Evolutionary conservation across 2,797 vertebrate genomes (phyloP), one percentile per base, ranked within the genome.

Genomic region (Dendrocincla tyrannina): DNA sequence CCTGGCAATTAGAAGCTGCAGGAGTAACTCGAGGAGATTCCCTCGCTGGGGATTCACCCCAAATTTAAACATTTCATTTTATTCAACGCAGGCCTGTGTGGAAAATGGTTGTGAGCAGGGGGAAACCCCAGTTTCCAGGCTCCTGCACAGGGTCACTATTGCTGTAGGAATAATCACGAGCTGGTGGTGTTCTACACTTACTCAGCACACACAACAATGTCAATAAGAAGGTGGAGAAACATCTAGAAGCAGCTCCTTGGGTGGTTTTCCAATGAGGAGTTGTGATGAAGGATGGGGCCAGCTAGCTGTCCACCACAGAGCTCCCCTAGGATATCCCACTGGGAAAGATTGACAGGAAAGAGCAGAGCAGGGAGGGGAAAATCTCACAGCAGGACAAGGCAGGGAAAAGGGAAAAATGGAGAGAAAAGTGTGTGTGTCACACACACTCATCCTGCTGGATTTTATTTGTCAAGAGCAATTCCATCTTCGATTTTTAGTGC

Each of bases 201-300:
- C 42, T 88, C 72, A 53, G 76, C 85, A 74, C 2, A 1, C 63
- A 28, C 33, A 63, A 39, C n/a, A 37, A 28, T 39, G 49, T 17
- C 11, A 13, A 41, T 39, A 62, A 0, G 2, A 85, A 87, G 56
- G 75, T 28, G 73, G 37, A 60, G 82, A 80, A 88, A 76, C 35
- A 69, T 16, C 56, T 60, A 47, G 56, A 76, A 62, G 91, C 60
- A 13, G 56, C 75, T 95, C 37, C 53, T 75, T 69, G 86, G 64
- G 66, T 75, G 88, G 88, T 9, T 95, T 62, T 46, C 50, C 59
- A 30, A 20, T 39, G 50, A 30, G 55, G 46, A 4, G 33, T 9
- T 62, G 56, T 70, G 69, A 44, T 91, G 93, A 89, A 66, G 91
- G 92, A 87, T 69, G 75, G 67, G 73, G 92, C 66, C 85, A 66